Conservation (phyloP, 2,113 vertebrate species). For the Vimba vimba region DNA sequence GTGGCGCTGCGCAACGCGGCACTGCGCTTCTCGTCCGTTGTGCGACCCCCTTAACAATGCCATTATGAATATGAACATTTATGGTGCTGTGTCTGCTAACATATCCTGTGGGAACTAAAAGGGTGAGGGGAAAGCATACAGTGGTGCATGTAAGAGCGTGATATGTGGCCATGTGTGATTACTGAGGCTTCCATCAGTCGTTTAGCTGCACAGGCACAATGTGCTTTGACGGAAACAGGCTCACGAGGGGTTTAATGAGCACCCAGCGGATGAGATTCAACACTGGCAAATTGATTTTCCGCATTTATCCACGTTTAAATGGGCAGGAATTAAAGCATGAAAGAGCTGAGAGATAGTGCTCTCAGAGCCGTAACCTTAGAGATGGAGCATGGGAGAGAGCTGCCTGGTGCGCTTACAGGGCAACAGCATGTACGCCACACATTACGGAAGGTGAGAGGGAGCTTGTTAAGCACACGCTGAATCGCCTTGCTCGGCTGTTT, state of each 20-base stretch:
- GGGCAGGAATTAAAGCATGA: slow-evolving; percentile 55
- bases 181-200: slow-evolving; percentile 61
- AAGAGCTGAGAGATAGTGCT: slow-evolving; percentile 9
- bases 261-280: slow-evolving; percentile 62
- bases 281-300: slow-evolving; percentile 70
- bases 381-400: slow-evolving; percentile 5
- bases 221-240: slow-evolving; percentile 71
- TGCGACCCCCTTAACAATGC: background rate
- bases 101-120: slow-evolving; percentile 23
- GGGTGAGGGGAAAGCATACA: background rate
- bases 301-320: slow-evolving; percentile 73
- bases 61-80: background rate
- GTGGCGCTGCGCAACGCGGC: too few relatives aligned
- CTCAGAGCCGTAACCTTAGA: slow-evolving; percentile 28
- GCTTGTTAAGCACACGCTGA: slow-evolving; percentile 46
- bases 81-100: background rate
- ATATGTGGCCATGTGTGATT: slow-evolving; percentile 63
- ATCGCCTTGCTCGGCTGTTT: slow-evolving; percentile 40
- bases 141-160: slow-evolving; percentile 64
- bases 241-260: slow-evolving; percentile 72
- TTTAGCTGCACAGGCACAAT: slow-evolving; percentile 67
- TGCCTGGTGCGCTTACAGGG: slow-evolving; percentile 13
- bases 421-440: slow-evolving; percentile 3
- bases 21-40: too few relatives aligned
- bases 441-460: slow-evolving; percentile 36